Evolutionary conservation across 2,113 vertebrate species (phyloP), one percentile per base, ranked within the genome.

Genomic region (Gymnogyps californianus): DNA sequence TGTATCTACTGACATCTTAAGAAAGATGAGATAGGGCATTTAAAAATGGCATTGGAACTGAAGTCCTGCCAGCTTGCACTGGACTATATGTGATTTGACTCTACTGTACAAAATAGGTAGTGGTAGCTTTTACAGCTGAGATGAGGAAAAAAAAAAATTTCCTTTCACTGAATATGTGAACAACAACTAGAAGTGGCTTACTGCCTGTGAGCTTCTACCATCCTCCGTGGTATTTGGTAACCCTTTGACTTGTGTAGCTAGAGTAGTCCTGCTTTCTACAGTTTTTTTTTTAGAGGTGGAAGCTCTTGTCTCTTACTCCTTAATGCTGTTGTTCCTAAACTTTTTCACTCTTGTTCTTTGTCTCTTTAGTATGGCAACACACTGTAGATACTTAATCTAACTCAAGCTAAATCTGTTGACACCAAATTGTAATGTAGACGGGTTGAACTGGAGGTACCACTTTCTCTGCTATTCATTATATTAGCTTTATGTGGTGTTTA

Each of bases 381-480:
- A n/a, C 34, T 74, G 10, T 38, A 71, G 57, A 11, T 47, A 64
- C 1, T 54, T 36, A 4, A 25, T 16, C 1, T 77, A 58, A 28
- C 6, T 36, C 6, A 54, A 61, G 28, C 7, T 58, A 8, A 22
- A 76, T 10, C 20, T 49, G 21, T 16, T 61, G 62, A 25, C 9
- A 29, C 31, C 24, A 59, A 55, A 52, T 34, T 22, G 31, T 52
- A 17, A 16, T 7, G 32, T 6, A 51, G 76, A 16, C 3, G 16
- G 10, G 16, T 44, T 71, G 20, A 83, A 57, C 11, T n/a, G 31
- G 62, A 87, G 69, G 9, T 4, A 19, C 36, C 4, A 7, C 32
- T 83, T 66, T 32, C 12, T 55, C n/a, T n/a, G 72, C 12, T 28
- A 1, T 15, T 51, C 1, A 1, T 38, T 58, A 2, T 10, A 2